A percentile compares a stretch with the other conserved stretches of the same genome.
Conservation (phyloP, 30 jellyfish, hydroid and myxozoan species). For the Hydractinia symbiolongicarpus region DNA sequence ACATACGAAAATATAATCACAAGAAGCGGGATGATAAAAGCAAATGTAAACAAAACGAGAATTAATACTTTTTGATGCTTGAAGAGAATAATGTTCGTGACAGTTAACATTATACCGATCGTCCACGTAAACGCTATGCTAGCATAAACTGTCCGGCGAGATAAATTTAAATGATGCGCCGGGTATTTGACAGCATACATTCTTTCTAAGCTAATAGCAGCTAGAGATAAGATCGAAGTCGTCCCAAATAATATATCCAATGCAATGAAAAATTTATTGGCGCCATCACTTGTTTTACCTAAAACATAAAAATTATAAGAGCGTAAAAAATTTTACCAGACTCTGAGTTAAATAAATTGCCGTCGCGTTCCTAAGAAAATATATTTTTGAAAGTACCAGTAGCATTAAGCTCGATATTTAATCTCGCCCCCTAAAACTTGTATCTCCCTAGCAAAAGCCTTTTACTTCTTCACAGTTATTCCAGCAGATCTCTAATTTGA, state of each 20-base stretch:
- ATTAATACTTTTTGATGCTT: background rate
- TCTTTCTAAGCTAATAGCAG: constrained; percentile 68
- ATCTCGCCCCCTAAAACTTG: too few relatives aligned
- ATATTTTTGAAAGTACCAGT: too few relatives aligned
- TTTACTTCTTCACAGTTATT: too few relatives aligned
- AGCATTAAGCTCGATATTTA: too few relatives aligned
- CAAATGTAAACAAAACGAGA: constrained; percentile 20
- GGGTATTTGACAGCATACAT: constrained; percentile 72
- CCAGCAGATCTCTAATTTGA: too few relatives aligned
- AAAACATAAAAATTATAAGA: background rate
- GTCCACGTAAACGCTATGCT: constrained; percentile 65
- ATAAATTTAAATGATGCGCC: constrained; percentile 63
- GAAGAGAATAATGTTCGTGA: background rate
- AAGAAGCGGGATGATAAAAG: constrained; percentile 58
- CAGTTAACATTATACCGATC: constrained; percentile 41
- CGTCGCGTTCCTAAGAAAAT: too few relatives aligned
- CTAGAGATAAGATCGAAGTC: constrained; percentile 54
- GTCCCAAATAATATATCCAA: constrained; percentile 72
- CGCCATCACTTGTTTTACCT: constrained; percentile 20
- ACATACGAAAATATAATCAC: constrained; percentile 44
- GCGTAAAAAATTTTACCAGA: background rate
- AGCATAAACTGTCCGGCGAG: constrained; percentile 53
- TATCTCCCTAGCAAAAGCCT: too few relatives aligned
- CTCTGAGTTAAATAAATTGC: too few relatives aligned
- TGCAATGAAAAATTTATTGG: constrained; percentile 3